These are phyloP conservation scores for Prionchulus punctatus DNA, from an alignment of 2,888 invertebrate genomes.

Conservation along the genomic window DNA sequence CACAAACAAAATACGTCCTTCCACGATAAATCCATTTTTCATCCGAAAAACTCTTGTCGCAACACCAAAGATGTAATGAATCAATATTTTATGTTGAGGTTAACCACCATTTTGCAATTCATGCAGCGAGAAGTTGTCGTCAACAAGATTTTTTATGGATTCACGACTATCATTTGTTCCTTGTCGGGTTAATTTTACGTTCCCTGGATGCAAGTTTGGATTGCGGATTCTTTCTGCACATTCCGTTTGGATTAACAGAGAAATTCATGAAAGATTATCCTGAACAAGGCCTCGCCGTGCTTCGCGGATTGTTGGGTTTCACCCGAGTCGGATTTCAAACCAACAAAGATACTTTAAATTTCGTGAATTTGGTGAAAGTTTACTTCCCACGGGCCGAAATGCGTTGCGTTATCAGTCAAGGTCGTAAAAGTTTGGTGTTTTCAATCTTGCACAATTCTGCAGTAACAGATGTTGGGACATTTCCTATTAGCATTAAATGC, in stretches of 20 bases:
- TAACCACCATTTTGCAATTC: slow-evolving; percentile 31
- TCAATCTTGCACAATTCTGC: slow-evolving; percentile 33
- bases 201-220: slow-evolving; percentile 39
- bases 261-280: slow-evolving; percentile 45
- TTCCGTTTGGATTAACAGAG: slow-evolving; percentile 86
- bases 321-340: slow-evolving; percentile 86
- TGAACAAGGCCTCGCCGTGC: slow-evolving; percentile 83
- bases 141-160: slow-evolving; percentile 64
- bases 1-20: no score
- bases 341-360: slow-evolving; percentile 36
- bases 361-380: slow-evolving; percentile 22
- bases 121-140: slow-evolving; percentile 28
- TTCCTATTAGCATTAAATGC: slow-evolving; percentile 66
- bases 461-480: slow-evolving; percentile 60
- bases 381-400: slow-evolving; percentile 21
- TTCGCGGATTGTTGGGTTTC: slow-evolving; percentile 73
- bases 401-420: no score
- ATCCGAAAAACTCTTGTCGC: no score
- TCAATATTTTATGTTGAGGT: slow-evolving; percentile 16
- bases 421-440: background rate
- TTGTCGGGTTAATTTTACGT: slow-evolving; percentile 75
- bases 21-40: no score
- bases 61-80: no score
- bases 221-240: slow-evolving; percentile 78
- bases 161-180: slow-evolving; percentile 82